These are phyloP conservation scores for Junonia oenone DNA, from an alignment of 2,888 invertebrate species.

Conservation along the genomic window DNA sequence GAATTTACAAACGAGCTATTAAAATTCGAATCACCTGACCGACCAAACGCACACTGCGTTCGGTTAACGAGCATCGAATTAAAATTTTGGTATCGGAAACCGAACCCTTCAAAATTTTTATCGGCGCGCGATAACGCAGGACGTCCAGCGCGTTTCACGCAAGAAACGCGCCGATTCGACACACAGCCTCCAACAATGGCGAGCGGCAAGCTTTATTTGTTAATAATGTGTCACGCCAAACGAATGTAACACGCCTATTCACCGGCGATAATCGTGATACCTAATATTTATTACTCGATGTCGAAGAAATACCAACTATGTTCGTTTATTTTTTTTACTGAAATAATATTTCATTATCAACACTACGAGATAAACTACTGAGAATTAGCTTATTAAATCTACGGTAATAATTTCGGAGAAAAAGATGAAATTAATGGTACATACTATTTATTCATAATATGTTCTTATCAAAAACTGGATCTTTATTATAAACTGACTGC, in stretches of 20 bases:
- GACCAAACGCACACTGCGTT: constrained; percentile 32
- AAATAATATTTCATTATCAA: no score
- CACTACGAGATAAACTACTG: no score
- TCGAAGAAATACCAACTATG: constrained; percentile 11
- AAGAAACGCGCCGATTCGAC: constrained; percentile 53
- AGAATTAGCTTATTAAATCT: no score
- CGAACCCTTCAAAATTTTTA: constrained; percentile 33
- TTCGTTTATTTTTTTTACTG: no score
- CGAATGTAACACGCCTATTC: constrained; percentile 62
- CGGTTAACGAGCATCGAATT: constrained; percentile 56
- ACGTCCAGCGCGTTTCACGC: constrained; percentile 48
- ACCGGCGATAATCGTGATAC: constrained; percentile 45
- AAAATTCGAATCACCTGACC: constrained; percentile 28
- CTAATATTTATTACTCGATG: constrained; percentile 33
- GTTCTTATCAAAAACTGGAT: no score
- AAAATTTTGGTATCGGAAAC: constrained; percentile 52
- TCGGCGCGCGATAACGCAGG: constrained; percentile 35
- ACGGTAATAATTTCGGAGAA: no score
- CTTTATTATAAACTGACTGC: no score
- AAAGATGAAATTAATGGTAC: no score
- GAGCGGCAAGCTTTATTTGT: constrained; percentile 66
- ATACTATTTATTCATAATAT: no score
- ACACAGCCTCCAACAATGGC: constrained; percentile 55
- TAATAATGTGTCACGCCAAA: constrained; percentile 64
- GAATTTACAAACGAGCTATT: constrained; percentile 21